phyloP scores from a whole-genome alignment of 2,797 vertebrate species.

The Falco novaeseelandiae region DNA sequence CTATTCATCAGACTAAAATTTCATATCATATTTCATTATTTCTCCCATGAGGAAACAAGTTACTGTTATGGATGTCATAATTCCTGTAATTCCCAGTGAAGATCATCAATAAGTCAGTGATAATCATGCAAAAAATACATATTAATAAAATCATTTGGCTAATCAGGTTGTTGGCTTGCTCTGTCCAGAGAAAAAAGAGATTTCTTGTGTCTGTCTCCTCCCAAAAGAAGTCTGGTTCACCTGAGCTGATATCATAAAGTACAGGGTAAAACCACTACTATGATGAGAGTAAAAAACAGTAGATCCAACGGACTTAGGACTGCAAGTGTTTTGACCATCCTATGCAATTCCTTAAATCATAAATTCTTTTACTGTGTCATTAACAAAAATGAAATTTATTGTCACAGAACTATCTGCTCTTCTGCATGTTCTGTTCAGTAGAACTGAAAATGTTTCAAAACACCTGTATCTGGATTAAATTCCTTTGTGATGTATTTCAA shows the following conservation, averaged over 20 bases:
- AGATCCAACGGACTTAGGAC: background rate
- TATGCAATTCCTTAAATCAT: background rate
- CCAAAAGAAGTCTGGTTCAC: background rate
- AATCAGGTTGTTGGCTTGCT: background rate
- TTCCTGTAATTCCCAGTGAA: background rate
- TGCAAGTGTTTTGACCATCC: background rate
- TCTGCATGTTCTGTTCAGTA: background rate
- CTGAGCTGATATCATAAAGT: background rate
- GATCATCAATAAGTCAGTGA: background rate
- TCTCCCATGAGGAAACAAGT: background rate
- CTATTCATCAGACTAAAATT: background rate
- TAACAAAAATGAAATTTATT: background rate
- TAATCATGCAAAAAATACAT: background rate
- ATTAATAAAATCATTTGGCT: background rate
- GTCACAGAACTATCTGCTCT: background rate
- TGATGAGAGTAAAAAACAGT: background rate
- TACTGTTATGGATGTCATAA: background rate
- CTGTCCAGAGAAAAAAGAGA: background rate
- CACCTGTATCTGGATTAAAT: background rate
- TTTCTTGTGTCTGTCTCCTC: background rate
- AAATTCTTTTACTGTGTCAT: background rate
- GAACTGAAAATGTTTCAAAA: background rate
- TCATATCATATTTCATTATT: background rate
- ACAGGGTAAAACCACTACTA: background rate
- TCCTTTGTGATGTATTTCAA: background rate